Conservation (phyloP, 2,113 vertebrate genomes). For the Progne subis region DNA sequence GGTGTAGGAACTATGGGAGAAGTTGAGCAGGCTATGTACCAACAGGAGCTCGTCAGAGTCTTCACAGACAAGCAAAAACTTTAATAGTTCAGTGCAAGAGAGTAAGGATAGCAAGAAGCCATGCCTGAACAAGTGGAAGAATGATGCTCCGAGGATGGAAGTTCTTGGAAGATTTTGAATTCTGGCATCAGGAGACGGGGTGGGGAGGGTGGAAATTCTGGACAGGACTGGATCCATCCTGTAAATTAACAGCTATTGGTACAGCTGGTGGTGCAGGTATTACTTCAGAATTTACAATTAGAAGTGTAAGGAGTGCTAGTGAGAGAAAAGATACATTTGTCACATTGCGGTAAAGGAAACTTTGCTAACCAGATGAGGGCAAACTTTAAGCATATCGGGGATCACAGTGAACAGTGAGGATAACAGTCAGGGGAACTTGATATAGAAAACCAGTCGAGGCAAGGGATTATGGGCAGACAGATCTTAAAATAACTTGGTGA, state of each 20-base stretch:
- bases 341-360: not conserved
- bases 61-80: not conserved
- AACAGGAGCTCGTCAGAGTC: not conserved
- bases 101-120: not conserved
- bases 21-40: not conserved
- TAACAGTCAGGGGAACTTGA: not conserved
- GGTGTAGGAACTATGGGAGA: not conserved
- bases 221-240: not conserved
- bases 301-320: not conserved
- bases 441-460: not conserved
- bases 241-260: not conserved
- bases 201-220: not conserved
- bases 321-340: not conserved
- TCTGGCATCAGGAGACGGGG: not conserved
- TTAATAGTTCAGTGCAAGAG: not conserved
- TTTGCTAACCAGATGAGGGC: not conserved
- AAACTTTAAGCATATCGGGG: not conserved
- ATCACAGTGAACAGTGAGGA: not conserved
- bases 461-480: not conserved
- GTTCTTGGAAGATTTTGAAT: not conserved
- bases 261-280: not conserved
- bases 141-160: not conserved
- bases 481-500: not conserved
- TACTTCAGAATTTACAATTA: not conserved
- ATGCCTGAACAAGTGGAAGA: not conserved